phyloP scores from a whole-genome alignment of 2,113 vertebrate genomes.

The Scalopus aquaticus region DNA sequence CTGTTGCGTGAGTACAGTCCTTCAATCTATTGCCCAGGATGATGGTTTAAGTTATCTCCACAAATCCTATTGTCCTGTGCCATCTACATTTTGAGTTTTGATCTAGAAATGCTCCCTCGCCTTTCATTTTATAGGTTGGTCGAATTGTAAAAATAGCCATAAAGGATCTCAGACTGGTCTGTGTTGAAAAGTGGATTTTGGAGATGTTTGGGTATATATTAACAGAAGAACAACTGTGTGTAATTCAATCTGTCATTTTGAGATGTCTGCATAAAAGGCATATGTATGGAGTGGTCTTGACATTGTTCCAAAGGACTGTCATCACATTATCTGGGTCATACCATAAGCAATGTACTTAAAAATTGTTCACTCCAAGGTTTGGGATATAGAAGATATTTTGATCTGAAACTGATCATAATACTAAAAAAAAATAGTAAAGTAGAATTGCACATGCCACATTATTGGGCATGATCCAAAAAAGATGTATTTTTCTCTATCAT shows the following conservation, averaged over 20 bases:
- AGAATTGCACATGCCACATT: constrained; percentile 28
- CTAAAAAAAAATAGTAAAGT: background rate
- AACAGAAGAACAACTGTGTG: background rate
- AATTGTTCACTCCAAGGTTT: background rate
- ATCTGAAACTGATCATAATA: constrained; percentile 44
- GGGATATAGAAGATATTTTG: constrained; percentile 21
- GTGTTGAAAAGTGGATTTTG: background rate
- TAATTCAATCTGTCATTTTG: background rate
- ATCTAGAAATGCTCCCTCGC: background rate
- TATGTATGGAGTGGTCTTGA: background rate
- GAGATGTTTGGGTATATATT: background rate
- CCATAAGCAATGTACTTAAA: constrained; percentile 26
- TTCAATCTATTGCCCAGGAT: background rate
- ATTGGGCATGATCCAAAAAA: constrained; percentile 43
- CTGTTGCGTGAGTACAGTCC: too few relatives aligned
- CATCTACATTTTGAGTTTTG: background rate
- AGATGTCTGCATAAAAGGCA: background rate
- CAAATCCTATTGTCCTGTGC: background rate
- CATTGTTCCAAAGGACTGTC: constrained; percentile 39
- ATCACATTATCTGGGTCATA: constrained; percentile 43
- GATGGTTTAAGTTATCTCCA: background rate
- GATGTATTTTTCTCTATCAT: background rate
- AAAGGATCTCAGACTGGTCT: background rate
- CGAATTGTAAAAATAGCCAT: background rate
- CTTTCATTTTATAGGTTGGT: background rate